Evolutionary conservation across 92 coral and sea anemone genomes (phyloP).

Genomic region (Phenganax stokvisi): DNA sequence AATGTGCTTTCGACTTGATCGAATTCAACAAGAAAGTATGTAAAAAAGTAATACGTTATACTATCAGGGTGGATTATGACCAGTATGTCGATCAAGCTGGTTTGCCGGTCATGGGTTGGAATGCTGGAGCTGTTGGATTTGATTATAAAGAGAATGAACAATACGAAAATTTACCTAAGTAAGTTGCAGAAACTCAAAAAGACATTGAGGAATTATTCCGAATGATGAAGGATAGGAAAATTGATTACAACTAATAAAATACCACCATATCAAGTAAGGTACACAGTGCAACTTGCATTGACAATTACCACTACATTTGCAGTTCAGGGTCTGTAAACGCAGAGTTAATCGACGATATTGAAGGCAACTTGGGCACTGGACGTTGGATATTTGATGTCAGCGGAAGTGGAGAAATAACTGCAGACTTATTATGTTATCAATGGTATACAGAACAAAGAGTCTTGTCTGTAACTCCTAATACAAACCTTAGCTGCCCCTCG

Average conservation of each 20-base stretch:
- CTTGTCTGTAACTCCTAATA: no score
- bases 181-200: not conserved
- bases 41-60: no score
- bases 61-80: constrained; percentile 8
- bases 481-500: constrained; percentile 7
- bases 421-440: constrained; percentile 4
- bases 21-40: no score
- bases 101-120: constrained; percentile 29
- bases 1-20: no score
- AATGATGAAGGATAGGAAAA: no score
- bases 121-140: constrained; percentile 17
- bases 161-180: constrained; percentile 10
- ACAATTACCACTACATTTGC: not conserved
- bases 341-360: constrained; percentile 13
- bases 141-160: constrained; percentile 1
- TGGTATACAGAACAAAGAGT: not conserved
- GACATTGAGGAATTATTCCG: no score
- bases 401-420: not conserved
- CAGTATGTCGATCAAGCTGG: constrained; percentile 6
- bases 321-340: constrained; percentile 30
- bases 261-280: not conserved
- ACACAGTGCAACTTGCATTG: not conserved
- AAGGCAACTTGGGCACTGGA: constrained; percentile 1
- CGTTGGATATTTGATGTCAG: constrained; percentile 14
- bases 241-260: no score